phyloP scores from a whole-genome alignment of 2,113 vertebrate species.

The Pristiophorus japonicus region DNA sequence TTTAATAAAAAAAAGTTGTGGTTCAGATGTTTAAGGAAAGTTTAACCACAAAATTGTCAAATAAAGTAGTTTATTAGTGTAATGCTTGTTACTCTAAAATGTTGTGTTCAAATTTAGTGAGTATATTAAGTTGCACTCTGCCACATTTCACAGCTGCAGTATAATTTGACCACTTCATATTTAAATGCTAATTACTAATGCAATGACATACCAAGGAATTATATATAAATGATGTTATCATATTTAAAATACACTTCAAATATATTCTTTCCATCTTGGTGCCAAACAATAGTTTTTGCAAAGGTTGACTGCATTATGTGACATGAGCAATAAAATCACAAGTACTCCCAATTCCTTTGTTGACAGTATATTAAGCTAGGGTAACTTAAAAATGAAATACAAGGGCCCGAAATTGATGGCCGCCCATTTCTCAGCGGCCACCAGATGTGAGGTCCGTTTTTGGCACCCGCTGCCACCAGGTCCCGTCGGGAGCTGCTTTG shows the following conservation, averaged over 20 bases:
- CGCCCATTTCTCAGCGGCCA: too few relatives aligned
- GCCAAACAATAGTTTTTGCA: not conserved
- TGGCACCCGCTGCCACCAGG: too few relatives aligned
- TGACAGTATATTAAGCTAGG: not conserved
- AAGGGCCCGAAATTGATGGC: too few relatives aligned
- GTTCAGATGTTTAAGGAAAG: slow-evolving; percentile 11
- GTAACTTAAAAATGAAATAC: not conserved
- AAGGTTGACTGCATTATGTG: not conserved
- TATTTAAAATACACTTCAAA: not conserved
- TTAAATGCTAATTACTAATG: not conserved
- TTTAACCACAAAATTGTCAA: slow-evolving; percentile 22
- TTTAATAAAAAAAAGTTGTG: slow-evolving; percentile 11
- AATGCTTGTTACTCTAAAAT: slow-evolving; percentile 17
- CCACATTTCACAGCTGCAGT: not conserved
- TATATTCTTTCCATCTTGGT: not conserved
- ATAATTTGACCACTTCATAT: not conserved
- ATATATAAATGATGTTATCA: not conserved
- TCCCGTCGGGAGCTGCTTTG: too few relatives aligned
- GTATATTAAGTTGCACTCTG: not conserved
- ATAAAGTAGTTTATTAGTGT: slow-evolving; percentile 11
- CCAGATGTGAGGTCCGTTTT: too few relatives aligned
- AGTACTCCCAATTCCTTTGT: not conserved
- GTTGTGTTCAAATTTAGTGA: not conserved
- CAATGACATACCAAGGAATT: not conserved
- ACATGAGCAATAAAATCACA: not conserved